Percentiles rank a stretch among this genome's conserved stretches.
Evolutionary conservation across 2,888 invertebrate genomes (phyloP).

Genomic region (Phyto melanocephala): DNA sequence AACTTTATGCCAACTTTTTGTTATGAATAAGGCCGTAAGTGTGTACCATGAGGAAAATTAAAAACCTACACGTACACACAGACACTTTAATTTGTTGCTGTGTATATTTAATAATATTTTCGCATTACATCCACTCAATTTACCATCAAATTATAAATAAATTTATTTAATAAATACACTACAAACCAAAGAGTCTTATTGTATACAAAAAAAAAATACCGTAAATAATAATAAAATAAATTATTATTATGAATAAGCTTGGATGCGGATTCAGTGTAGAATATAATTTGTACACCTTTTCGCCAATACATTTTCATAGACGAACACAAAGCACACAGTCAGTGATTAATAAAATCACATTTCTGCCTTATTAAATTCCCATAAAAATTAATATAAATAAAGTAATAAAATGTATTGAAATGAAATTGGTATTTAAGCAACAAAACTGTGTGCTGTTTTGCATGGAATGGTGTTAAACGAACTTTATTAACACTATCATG

Average conservation of each 20-base stretch:
- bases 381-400: constrained; percentile 67
- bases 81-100: constrained; percentile 24
- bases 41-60: constrained; percentile 49
- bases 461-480: neutral
- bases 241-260: constrained; percentile 40
- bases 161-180: constrained; percentile 49
- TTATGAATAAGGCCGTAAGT: too few relatives aligned
- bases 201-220: neutral
- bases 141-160: constrained; percentile 54
- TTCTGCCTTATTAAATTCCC: constrained; percentile 67
- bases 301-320: constrained; percentile 11
- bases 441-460: too few relatives aligned
- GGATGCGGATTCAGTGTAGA: neutral
- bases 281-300: constrained; percentile 5
- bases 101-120: constrained; percentile 12
- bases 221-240: constrained; percentile 27
- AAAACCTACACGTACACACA: constrained; percentile 53
- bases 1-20: too few relatives aligned
- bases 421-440: neutral
- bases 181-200: neutral
- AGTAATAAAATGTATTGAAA: constrained; percentile 33
- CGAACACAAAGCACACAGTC: constrained; percentile 11
- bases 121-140: constrained; percentile 50
- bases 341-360: constrained; percentile 59
- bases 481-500: neutral